phyloP scores from a whole-genome alignment of 2,797 vertebrate genomes.

The Eupleurogrammus muticus region DNA sequence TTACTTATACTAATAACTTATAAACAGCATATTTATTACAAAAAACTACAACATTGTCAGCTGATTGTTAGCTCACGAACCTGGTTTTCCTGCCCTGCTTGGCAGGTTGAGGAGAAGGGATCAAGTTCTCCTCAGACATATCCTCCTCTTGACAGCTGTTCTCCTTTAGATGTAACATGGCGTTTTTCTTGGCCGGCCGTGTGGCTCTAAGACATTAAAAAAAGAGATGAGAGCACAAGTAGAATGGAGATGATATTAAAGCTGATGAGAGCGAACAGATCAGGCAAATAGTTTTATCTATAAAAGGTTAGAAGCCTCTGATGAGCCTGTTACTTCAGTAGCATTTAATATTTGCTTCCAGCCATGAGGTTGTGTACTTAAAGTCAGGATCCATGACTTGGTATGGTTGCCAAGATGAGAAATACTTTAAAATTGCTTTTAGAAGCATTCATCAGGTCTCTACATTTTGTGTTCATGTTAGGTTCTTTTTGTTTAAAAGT shows the following conservation, averaged over 20 bases:
- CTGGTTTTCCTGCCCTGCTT: slow-evolving; percentile 12
- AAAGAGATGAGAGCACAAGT: not conserved
- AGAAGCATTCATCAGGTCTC: too few relatives aligned
- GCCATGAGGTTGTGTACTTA: not conserved
- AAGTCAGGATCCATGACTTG: too few relatives aligned
- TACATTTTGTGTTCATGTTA: too few relatives aligned
- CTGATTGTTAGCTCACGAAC: slow-evolving; percentile 20
- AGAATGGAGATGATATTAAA: not conserved
- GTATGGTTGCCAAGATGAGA: too few relatives aligned
- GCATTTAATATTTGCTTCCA: too few relatives aligned
- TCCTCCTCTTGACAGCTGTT: slow-evolving; percentile 57
- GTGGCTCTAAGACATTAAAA: not conserved
- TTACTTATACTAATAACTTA: too few relatives aligned
- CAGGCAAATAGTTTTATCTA: not conserved
- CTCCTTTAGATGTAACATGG: slow-evolving; percentile 32
- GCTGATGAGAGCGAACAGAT: not conserved
- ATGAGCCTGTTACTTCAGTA: not conserved
- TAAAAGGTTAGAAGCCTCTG: too few relatives aligned
- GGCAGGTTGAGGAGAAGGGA: not conserved
- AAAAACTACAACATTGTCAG: not conserved
- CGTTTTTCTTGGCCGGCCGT: slow-evolving; percentile 68
- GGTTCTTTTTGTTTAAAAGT: too few relatives aligned
- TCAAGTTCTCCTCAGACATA: not conserved
- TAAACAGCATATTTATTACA: too few relatives aligned
- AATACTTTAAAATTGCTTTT: too few relatives aligned